Percentiles rank a stretch among this genome's conserved stretches.
phyloP scores from a whole-genome alignment of 2,797 vertebrate genomes.

The Takifugu ocellatus region DNA sequence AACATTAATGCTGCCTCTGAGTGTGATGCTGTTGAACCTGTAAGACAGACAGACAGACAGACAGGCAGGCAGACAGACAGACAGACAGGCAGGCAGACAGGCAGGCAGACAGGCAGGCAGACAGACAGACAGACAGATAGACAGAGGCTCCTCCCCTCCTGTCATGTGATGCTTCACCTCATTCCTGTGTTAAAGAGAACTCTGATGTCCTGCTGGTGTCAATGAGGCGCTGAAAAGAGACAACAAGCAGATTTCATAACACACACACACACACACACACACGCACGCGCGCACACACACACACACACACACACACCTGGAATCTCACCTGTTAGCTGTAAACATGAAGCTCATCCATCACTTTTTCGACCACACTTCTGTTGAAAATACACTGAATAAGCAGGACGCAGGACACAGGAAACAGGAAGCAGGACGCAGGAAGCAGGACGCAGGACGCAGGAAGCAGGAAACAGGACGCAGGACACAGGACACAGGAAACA shows the following conservation, averaged over 20 bases:
- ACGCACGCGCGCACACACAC: conserved; percentile 21
- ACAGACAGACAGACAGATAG: neutral
- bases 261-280: too few relatives aligned
- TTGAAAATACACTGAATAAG: too few relatives aligned
- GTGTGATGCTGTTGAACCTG: too few relatives aligned
- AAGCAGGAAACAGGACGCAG: too few relatives aligned
- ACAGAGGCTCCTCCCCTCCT: neutral
- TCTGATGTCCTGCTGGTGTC: conserved; percentile 26
- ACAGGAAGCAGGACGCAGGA: too few relatives aligned
- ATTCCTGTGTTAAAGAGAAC: neutral
- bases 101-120: too few relatives aligned
- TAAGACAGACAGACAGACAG: neutral
- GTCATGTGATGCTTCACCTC: neutral
- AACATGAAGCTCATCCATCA: conserved; percentile 37
- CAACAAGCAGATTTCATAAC: conserved; percentile 49
- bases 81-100: too few relatives aligned
- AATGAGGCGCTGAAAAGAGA: conserved; percentile 42
- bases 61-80: too few relatives aligned
- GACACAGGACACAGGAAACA: too few relatives aligned
- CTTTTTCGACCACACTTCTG: conserved; percentile 22
- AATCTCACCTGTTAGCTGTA: conserved; percentile 45
- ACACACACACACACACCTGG: conserved; percentile 43
- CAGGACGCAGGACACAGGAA: neutral
- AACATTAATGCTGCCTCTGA: too few relatives aligned
- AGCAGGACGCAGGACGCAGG: too few relatives aligned